A percentile compares a stretch with the other conserved stretches of the same genome.
phyloP scores from a whole-genome alignment of 2,888 invertebrate genomes.

The Seira ritae region DNA sequence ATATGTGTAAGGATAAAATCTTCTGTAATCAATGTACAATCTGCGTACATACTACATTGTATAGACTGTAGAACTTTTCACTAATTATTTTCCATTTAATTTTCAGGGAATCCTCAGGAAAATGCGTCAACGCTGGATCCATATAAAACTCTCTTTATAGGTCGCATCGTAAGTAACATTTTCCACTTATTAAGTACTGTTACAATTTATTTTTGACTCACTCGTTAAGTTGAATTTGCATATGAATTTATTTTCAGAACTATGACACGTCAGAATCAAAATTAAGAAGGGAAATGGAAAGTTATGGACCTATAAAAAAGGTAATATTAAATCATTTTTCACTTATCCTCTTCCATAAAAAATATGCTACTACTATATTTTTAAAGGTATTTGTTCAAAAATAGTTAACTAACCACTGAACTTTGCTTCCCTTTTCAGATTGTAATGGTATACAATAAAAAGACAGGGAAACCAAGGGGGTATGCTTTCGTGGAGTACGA shows the following conservation, averaged over 20 bases:
- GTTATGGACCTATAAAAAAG: constrained; percentile 98
- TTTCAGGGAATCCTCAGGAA: constrained; percentile 88
- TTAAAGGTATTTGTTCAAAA: no score
- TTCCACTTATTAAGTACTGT: constrained; percentile 44
- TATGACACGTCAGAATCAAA: constrained; percentile 99
- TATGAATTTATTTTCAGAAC: constrained; percentile 84
- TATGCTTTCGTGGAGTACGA: constrained; percentile 99
- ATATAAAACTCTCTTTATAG: constrained; percentile 97
- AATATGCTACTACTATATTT: neutral
- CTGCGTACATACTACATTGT: constrained; percentile 59
- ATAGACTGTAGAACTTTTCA: constrained; percentile 75
- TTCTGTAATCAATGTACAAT: neutral
- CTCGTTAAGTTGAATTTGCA: no score
- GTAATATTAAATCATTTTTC: constrained; percentile 77
- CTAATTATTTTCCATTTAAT: constrained; percentile 52
- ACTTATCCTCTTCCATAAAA: neutral
- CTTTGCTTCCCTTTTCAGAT: constrained; percentile 81
- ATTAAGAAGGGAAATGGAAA: constrained; percentile 96
- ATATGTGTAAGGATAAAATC: neutral
- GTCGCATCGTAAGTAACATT: constrained; percentile 88
- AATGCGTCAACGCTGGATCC: constrained; percentile 92
- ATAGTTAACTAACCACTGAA: no score
- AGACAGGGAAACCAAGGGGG: constrained; percentile 92
- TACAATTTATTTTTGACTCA: no score
- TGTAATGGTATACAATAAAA: constrained; percentile 89